Evolutionary conservation across 2,113 vertebrate genomes (phyloP), one percentile per base, ranked within the genome.

Genomic region (Scatophagus argus): DNA sequence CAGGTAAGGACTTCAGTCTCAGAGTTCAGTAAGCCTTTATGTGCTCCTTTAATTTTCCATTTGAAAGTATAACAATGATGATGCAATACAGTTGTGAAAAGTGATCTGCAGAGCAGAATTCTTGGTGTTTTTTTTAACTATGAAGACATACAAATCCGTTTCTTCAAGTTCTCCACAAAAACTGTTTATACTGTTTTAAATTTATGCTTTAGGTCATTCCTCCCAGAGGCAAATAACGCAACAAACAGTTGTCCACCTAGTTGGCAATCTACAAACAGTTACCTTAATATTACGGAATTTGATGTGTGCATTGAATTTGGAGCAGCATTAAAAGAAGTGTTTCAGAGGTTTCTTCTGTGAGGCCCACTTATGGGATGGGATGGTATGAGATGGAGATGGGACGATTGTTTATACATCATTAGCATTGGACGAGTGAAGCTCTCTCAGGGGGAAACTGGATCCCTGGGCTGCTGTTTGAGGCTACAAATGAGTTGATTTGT

Each of bases 1-100:
- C 25, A 98, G 98, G 98, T 99, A 95, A 93, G 94, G 58, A 21
- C 27, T 7, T 31, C 34, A 13, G n/a, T 36, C 25, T 46, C 2
- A 76, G 17, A 23, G 23, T 16, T 49, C n/a, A n/a, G n/a, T n/a
- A n/a, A n/a, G n/a, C 27, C 11, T 41, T 17, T 31, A 27, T 44
- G 17, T 21, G 27, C 13, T 51, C 11, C 0, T 39, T 49, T 60
- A 13, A 39, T 73, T 27, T 21, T 65, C 8, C 19, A 52, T 19
- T 16, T 38, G 17, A n/a, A n/a, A n/a, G n/a, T n/a, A n/a, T n/a
- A n/a, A n/a, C 5, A 14, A 29, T 27, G 32, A 41, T 36, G 38
- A 16, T 31, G 4, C 43, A 12, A 29, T n/a, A 9, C 14, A 49
- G 6, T 47, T 2, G 19, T 17, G 2, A 27, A 59, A 77, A 61